These are phyloP conservation scores for Pyrgilauda ruficollis DNA, from an alignment of 2,113 vertebrate genomes.

Conservation along the genomic window DNA sequence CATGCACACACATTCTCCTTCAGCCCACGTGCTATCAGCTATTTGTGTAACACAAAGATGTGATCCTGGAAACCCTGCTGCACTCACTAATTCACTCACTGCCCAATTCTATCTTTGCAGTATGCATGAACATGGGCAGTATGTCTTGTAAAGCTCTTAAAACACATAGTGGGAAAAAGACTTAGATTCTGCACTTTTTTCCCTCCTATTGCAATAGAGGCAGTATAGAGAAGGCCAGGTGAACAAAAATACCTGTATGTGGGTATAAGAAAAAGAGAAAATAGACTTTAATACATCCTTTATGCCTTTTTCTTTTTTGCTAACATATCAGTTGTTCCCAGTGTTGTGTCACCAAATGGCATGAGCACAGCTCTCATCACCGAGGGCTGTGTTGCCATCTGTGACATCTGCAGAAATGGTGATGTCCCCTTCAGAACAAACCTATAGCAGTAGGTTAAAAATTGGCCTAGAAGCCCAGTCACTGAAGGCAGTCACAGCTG, in stretches of 20 bases:
- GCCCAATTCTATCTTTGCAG: background rate
- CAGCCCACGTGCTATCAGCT: background rate
- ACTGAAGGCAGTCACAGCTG: background rate
- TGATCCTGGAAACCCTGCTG: background rate
- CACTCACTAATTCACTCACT: no score
- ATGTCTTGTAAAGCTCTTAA: background rate
- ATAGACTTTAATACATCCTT: background rate
- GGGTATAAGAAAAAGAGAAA: background rate
- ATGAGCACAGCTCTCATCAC: background rate
- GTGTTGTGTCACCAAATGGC: background rate
- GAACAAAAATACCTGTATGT: background rate
- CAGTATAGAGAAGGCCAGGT: background rate
- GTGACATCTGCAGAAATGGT: background rate
- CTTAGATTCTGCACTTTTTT: background rate
- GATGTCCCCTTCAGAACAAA: background rate
- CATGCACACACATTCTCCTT: background rate
- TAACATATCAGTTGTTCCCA: background rate
- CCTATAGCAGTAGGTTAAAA: background rate
- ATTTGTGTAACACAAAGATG: background rate
- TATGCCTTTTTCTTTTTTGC: background rate
- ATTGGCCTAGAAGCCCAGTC: background rate
- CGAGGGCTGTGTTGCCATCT: background rate
- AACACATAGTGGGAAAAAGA: background rate
- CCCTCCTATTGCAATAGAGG: background rate
- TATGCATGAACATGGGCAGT: rapidly evolving